Evolutionary conservation across 2,113 vertebrate species (phyloP).

Genomic region (Arvicanthis niloticus): DNA sequence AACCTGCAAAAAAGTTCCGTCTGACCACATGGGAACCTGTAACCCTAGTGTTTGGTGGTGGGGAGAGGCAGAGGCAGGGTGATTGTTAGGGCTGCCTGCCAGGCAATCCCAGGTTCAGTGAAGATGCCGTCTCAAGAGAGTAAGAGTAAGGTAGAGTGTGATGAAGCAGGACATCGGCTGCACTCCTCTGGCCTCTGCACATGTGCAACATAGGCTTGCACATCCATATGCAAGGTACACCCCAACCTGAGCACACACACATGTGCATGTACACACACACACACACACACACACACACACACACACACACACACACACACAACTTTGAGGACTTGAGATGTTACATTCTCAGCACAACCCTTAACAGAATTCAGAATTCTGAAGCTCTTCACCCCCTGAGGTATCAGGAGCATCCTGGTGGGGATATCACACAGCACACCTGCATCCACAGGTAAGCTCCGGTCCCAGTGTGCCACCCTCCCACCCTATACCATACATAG

Average conservation of each 20-base stretch:
- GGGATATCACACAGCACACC: background rate
- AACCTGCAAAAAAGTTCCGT: background rate
- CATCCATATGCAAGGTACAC: background rate
- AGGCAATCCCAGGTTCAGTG: background rate
- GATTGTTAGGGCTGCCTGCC: background rate
- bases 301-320: background rate
- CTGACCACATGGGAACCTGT: background rate
- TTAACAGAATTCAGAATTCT: background rate
- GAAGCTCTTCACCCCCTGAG: background rate
- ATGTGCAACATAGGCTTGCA: background rate
- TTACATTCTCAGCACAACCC: background rate
- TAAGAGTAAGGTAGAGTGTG: background rate
- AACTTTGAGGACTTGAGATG: background rate
- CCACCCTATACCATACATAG: fast-evolving
- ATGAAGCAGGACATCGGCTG: too few relatives aligned
- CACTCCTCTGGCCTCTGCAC: background rate
- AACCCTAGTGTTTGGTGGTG: background rate
- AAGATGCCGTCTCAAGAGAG: background rate
- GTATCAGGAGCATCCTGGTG: background rate
- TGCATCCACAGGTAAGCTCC: background rate
- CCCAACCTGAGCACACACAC: background rate
- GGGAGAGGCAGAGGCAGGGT: background rate
- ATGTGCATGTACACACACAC: fast-evolving
- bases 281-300: background rate
- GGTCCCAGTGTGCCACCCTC: fast-evolving